phyloP scores from a whole-genome alignment of 1,140 invertebrate species.

The Cryptotermes secundus region DNA sequence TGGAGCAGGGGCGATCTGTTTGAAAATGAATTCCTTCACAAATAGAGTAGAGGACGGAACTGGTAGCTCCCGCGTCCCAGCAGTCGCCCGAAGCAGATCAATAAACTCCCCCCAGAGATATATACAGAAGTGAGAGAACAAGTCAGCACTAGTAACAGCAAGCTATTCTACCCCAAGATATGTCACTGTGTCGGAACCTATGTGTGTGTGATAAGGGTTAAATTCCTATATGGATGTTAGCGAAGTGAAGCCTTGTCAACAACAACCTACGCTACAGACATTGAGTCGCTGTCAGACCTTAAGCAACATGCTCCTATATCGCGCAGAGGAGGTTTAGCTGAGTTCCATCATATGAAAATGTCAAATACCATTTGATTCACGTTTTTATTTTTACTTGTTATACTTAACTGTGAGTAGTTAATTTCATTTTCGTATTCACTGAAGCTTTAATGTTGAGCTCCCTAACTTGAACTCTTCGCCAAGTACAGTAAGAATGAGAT shows the following conservation, averaged over 20 bases:
- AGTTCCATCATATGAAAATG: neutral
- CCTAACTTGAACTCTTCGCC: no score
- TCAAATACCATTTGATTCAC: no score
- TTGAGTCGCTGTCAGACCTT: neutral
- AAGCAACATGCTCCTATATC: neutral
- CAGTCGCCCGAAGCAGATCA: neutral
- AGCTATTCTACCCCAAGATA: slow-evolving; percentile 19
- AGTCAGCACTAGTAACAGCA: neutral
- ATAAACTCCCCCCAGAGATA: slow-evolving; percentile 23
- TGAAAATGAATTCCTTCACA: slow-evolving; percentile 25
- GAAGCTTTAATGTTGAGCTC: no score
- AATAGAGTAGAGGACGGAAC: neutral
- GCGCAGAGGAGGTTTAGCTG: neutral
- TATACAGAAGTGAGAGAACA: no score
- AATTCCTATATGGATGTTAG: slow-evolving; percentile 26
- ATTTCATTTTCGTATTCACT: no score
- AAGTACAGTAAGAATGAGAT: no score
- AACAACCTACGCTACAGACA: neutral
- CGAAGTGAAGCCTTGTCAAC: slow-evolving; percentile 20
- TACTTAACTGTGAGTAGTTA: no score
- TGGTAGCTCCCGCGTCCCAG: neutral
- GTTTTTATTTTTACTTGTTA: no score
- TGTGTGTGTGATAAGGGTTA: slow-evolving; percentile 23
- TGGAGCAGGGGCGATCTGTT: neutral
- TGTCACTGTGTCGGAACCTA: slow-evolving; percentile 18